phyloP scores from a whole-genome alignment of 2,888 invertebrate genomes.

The Melinaea menophilus region DNA sequence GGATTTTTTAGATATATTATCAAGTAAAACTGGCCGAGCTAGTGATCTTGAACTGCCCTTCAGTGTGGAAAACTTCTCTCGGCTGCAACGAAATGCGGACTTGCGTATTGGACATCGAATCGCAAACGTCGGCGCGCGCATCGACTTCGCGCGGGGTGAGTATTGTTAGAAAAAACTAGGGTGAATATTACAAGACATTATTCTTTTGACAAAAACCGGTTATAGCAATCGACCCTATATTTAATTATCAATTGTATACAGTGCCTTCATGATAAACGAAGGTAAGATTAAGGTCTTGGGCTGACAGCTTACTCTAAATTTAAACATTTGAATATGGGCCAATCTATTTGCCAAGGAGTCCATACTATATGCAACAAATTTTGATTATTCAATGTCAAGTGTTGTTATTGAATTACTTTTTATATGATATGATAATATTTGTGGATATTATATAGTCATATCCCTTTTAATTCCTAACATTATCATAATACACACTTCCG shows the following conservation, averaged over 20 bases:
- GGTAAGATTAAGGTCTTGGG: conserved; percentile 7
- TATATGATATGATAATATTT: background rate
- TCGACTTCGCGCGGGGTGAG: conserved; percentile 52
- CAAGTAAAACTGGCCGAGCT: conserved; percentile 56
- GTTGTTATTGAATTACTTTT: background rate
- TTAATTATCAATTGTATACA: background rate
- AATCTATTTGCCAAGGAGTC: conserved; percentile 21
- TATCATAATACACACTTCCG: no score
- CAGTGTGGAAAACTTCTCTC: conserved; percentile 63
- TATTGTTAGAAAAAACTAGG: conserved; percentile 44
- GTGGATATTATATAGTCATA: no score
- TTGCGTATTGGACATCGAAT: conserved; percentile 62
- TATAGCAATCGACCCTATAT: conserved; percentile 25
- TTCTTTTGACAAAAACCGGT: conserved; percentile 23
- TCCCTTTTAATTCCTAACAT: no score
- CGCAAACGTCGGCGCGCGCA: conserved; percentile 64
- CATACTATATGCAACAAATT: conserved; percentile 4
- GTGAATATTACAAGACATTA: conserved; percentile 30
- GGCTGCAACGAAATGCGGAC: conserved; percentile 57
- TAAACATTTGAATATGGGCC: conserved; percentile 31
- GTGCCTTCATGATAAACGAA: conserved; percentile 4
- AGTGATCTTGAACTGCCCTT: conserved; percentile 79
- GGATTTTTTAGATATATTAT: conserved; percentile 49
- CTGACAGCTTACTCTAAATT: conserved; percentile 19
- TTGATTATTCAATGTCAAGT: background rate